Percentiles rank a stretch among this genome's conserved stretches.
Conservation (phyloP, 2,797 vertebrate species). For the Crax fasciolata region DNA sequence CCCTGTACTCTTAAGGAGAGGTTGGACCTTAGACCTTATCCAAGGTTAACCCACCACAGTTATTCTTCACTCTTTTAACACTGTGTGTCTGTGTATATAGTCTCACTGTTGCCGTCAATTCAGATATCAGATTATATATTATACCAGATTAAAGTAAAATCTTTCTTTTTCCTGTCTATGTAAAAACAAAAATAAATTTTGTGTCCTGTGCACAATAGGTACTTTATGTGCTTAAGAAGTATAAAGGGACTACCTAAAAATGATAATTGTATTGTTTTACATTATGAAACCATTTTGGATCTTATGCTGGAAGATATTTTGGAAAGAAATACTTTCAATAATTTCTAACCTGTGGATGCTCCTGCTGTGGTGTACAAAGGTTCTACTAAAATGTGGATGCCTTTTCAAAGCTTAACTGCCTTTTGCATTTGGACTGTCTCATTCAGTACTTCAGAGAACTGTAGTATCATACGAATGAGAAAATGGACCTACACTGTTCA, state of each 20-base stretch:
- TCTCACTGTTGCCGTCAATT: not conserved
- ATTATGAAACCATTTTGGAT: not conserved
- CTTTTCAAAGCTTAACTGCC: not conserved
- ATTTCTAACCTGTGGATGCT: not conserved
- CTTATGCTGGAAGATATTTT: not conserved
- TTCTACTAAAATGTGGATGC: not conserved
- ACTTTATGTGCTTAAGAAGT: not conserved
- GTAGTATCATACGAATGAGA: not conserved
- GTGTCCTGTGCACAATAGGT: not conserved
- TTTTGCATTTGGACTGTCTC: not conserved
- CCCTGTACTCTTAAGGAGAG: not conserved
- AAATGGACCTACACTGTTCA: not conserved
- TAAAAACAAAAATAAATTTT: not conserved
- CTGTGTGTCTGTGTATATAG: not conserved
- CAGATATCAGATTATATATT: not conserved
- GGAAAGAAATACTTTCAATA: not conserved
- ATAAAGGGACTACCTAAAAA: not conserved
- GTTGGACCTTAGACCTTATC: not conserved
- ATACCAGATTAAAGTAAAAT: not conserved
- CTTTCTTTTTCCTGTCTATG: not conserved
- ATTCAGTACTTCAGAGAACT: not conserved
- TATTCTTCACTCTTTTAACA: not conserved
- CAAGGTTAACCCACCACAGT: not conserved
- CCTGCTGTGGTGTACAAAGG: not conserved
- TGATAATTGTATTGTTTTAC: not conserved